Evolutionary conservation across 1,140 invertebrate species (phyloP), one percentile per base, ranked within the genome.

Genomic region (Dysdera silvatica): DNA sequence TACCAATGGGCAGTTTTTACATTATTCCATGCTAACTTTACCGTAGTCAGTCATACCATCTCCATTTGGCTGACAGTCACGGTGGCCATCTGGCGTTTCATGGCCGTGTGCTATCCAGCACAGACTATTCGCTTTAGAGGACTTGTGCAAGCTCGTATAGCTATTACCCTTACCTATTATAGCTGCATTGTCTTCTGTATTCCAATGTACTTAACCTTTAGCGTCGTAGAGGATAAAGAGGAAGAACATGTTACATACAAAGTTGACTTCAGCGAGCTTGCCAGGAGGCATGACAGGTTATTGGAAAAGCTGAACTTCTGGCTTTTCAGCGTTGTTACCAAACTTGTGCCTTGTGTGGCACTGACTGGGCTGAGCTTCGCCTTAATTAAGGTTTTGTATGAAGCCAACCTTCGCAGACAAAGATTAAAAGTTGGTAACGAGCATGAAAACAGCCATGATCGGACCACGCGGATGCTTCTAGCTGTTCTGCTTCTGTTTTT

Each of bases 1-100:
- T 68, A 58, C 40, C 35, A 35, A 1, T 69, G 68, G 68, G 63
- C 68, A 2, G 20, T 66, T 10, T 70, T 66, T 55, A 72, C 70
- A 12, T 51, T 71, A 16, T 65, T 71, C 29, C 69, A 70, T 48
- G 87, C 86, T 3, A 83, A 91, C 67, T 94, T 93, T 73, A 78
- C 80, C 7, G 75, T 78, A 82, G 88, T 91, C 1, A 80, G 88
- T 71, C 93, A 97, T 74, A 95, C 92, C 0, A 88, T 95, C 41
- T 91, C 91, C 0, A 95, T 94, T 55, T 94, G 88, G 83, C 74
- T 96, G 58, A 95, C 92, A 0, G 86, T 96, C 0, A 89, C 88
- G 1, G 74, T 96, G 35, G 93, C 93, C 0, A 84, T 96, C 5
- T 97, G 94, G 88, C 80, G 93, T 5, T 96, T 92, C 73, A 85